Base-by-base conservation (phyloP, 2,113 vertebrate genomes). In the Pseudonaja textilis region DNA sequence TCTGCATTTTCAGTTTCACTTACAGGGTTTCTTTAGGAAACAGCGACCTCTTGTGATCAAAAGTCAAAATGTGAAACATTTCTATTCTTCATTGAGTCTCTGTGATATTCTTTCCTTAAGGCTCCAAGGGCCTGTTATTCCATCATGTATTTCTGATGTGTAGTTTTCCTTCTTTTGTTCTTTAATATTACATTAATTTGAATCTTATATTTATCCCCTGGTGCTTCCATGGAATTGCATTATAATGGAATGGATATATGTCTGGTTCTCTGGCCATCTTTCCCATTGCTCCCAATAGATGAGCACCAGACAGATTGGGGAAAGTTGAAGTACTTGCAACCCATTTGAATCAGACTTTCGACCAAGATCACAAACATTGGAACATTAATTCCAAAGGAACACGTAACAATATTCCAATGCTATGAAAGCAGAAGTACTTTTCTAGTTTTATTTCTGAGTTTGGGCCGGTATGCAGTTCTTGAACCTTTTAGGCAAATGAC, bases 21-120 rank as follows among this genome's bases (percentile, higher is more conserved):
- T 20, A 29, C 23, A 91, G 10, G 89, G 47, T n/a, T 52, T 95
- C 95, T 39, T 95, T 96, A 96, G 95, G 91, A 86, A 96, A 96
- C 95, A 96, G 94, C 92, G 96, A 96, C 96, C 96, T 95, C 96
- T 93, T 92, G 96, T 74, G 96, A 92, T 93, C 54, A 45, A 94
- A 12, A 22, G 57, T 89, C 34, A 47, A 89, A 93, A 57, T 52
- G 55, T 2, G 54, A 85, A 69, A 10, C 29, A 89, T 9, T 39
- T 91, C 26, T 22, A 18, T 91, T 85, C 20, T 45, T 25, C 3
- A 29, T 42, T 61, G 8, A 61, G 3, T 1, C 0, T 4, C 59
- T 61, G 1, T 61, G 25, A 61, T 61, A 11, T 23, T 59, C 7
- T 59, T 59, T 59, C 57, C 47, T 50, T 1, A 50, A 50, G 8